phyloP scores from a whole-genome alignment of 2,888 invertebrate genomes.

The Hydriomena furcata region DNA sequence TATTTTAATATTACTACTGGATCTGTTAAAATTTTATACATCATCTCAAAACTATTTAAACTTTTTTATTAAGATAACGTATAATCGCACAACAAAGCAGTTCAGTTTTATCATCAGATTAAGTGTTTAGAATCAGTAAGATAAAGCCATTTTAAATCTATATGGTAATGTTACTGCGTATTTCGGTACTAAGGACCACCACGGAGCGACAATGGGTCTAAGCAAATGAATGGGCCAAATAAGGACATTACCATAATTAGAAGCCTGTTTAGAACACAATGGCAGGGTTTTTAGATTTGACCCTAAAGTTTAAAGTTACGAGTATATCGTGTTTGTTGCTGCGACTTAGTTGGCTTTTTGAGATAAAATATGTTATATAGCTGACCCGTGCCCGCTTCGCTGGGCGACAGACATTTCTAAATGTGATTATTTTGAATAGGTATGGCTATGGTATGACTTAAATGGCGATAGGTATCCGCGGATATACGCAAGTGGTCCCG shows the following conservation, averaged over 20 bases:
- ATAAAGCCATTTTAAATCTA: constrained; percentile 49
- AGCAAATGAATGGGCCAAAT: constrained; percentile 37
- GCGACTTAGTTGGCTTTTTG: neutral
- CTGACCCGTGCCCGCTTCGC: too few relatives aligned
- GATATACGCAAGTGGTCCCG: too few relatives aligned
- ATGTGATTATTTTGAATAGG: too few relatives aligned
- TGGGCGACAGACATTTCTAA: too few relatives aligned
- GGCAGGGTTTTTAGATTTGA: constrained; percentile 14
- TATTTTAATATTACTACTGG: too few relatives aligned
- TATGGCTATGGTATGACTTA: too few relatives aligned
- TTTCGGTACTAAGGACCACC: constrained; percentile 38
- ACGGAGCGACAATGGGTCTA: constrained; percentile 31
- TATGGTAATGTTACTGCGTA: constrained; percentile 46
- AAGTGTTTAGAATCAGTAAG: constrained; percentile 39
- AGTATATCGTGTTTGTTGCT: neutral
- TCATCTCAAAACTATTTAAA: neutral
- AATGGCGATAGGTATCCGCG: too few relatives aligned
- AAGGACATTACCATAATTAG: constrained; percentile 42
- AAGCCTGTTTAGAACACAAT: constrained; percentile 30
- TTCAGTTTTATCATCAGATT: constrained; percentile 32
- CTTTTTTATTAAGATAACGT: constrained; percentile 4
- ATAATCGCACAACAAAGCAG: constrained; percentile 6
- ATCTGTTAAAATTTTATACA: too few relatives aligned
- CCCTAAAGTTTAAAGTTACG: constrained; percentile 9
- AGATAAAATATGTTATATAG: too few relatives aligned